These are phyloP conservation scores for Atherinomorus stipes DNA, from an alignment of 2,113 vertebrate genomes.

Conservation along the genomic window DNA sequence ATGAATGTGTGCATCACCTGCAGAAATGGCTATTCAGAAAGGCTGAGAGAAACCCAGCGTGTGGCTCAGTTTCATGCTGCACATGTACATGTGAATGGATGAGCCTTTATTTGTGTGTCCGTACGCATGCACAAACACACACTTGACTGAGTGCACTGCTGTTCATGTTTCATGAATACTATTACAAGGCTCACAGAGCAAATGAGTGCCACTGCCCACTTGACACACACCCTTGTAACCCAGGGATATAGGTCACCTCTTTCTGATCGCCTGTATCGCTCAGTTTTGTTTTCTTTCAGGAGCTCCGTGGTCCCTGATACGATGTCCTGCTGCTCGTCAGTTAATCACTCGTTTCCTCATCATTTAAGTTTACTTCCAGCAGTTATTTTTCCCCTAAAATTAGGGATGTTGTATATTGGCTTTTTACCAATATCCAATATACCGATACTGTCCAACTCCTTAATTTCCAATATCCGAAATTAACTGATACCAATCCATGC, in stretches of 20 bases:
- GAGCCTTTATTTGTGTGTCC: conserved; percentile 3
- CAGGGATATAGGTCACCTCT: conserved; percentile 76
- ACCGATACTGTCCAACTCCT: no score
- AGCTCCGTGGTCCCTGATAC: background rate
- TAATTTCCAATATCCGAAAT: no score
- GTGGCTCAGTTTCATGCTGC: background rate
- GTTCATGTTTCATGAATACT: conserved; percentile 75
- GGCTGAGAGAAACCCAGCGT: background rate
- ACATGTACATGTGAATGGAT: conserved; percentile 6
- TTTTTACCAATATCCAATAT: no score
- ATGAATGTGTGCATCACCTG: conserved; percentile 4
- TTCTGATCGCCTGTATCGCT: conserved; percentile 34
- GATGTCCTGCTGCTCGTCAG: conserved; percentile 4
- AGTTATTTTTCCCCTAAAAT: no score
- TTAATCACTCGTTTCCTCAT: background rate
- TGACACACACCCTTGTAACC: conserved; percentile 62
- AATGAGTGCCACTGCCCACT: conserved; percentile 63
- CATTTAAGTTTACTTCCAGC: background rate
- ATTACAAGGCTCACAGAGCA: conserved; percentile 77
- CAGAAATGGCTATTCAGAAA: background rate
- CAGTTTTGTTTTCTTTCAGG: conserved; percentile 11
- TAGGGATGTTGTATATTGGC: no score
- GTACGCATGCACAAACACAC: conserved; percentile 2
- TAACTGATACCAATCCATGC: no score
- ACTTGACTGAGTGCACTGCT: conserved; percentile 27